A percentile compares a stretch with the other conserved stretches of the same genome.
These are phyloP conservation scores for Gymnobelideus leadbeateri DNA, from an alignment of 2,113 vertebrate genomes.

Conservation along the genomic window DNA sequence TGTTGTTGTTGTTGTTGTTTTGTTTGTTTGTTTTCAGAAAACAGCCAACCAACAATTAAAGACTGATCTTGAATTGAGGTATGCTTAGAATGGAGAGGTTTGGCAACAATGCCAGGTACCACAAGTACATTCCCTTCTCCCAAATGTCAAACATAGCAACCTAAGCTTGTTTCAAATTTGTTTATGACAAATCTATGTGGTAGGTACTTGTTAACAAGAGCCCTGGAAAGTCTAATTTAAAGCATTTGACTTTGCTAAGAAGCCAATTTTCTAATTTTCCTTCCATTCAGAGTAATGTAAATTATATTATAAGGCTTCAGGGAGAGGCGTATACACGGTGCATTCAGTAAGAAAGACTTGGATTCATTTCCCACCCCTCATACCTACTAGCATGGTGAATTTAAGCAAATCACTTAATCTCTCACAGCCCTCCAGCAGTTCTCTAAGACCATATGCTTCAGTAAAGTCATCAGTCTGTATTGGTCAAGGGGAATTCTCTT, in stretches of 20 bases:
- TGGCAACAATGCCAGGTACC: slow-evolving; percentile 15
- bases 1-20: neutral
- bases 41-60: neutral
- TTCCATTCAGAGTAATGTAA: slow-evolving; percentile 2
- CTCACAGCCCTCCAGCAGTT: neutral
- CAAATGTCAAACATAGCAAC: slow-evolving; percentile 30
- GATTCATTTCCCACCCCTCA: neutral
- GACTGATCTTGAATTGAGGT: neutral
- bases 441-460: neutral
- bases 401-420: neutral
- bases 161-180: slow-evolving; percentile 11
- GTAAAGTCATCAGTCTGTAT: neutral
- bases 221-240: neutral
- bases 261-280: slow-evolving; percentile 49
- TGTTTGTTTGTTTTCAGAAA: neutral
- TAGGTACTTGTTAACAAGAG: slow-evolving; percentile 1
- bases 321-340: neutral
- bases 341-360: neutral
- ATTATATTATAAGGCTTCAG: neutral
- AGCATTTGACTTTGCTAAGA: neutral
- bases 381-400: neutral
- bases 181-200: neutral
- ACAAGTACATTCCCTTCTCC: slow-evolving; percentile 42
- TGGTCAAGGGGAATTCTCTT: neutral
- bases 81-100: neutral